Evolutionary conservation across 2,888 invertebrate species (phyloP), one percentile per base, ranked within the genome.

Genomic region (Cataglyphis cursor): DNA sequence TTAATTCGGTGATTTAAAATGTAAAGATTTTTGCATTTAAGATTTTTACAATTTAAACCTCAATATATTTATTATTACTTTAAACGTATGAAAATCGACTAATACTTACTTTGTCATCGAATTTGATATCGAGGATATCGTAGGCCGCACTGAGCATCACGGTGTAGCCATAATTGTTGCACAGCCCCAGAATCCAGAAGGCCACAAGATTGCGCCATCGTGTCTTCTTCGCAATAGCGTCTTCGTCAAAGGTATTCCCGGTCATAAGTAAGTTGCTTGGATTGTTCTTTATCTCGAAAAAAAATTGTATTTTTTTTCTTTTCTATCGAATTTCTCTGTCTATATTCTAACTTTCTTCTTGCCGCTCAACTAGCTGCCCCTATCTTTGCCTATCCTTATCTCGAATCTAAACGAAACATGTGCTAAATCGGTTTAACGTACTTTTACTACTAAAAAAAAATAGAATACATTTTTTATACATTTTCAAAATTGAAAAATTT

Each of bases 121-220:
- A 93, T 78, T 91, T 93, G 51, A 84, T 88, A 91, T 95, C 83
- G 87, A 95, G 81, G 92, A 98, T 97, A 94, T 98, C 98, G 93
- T 97, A 97, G 0, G 98, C 98, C 9, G 98, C 98, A 93, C 97
- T 97, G 78, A 98, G 95, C 98, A 98, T 98, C 38, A 98, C 97
- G 59, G 98, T 98, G 94, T 98, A 98, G 74, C 97, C 97, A 94
- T 97, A 98, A 95, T 98, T 98, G 94, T 98, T 98, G 94, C 97
- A 97, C 10, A 98, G 95, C 6, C 98, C 98, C 65, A 98, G 95
- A 1, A 98, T 95, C 98, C 98, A 97, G 92, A 96, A 97, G 0
- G 97, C 96, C 1, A 96, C 91, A 24, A 97, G 93, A 89, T 96
- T 96, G 81, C 96, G 95, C 96, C 96, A 96, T 86, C 89, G 88